Conservation (phyloP, 1,140 invertebrate species). For the Drosophila eugracilis region DNA sequence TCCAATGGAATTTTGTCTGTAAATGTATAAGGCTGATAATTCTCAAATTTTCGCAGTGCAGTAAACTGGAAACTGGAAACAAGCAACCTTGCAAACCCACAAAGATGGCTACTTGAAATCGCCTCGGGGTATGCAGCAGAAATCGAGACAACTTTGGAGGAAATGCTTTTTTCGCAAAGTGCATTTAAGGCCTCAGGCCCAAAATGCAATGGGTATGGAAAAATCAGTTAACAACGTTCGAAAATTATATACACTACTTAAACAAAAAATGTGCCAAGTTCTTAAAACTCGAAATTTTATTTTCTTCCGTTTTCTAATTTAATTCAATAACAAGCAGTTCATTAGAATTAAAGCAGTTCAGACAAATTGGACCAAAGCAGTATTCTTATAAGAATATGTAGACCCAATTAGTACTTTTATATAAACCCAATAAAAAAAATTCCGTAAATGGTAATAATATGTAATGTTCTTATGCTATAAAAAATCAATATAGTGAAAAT, state of each 20-base stretch:
- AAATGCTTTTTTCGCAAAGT: slow-evolving; percentile 81
- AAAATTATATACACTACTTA: slow-evolving; percentile 14
- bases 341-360: neutral
- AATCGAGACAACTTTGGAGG: slow-evolving; percentile 79
- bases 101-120: slow-evolving; percentile 68
- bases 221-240: slow-evolving; percentile 10
- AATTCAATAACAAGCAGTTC: neutral
- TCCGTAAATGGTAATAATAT: too few species aligned
- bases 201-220: slow-evolving; percentile 21
- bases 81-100: slow-evolving; percentile 2
- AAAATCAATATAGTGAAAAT: neutral
- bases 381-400: neutral
- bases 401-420: neutral
- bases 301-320: neutral
- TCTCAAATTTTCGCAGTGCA: slow-evolving; percentile 1
- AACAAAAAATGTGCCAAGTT: too few species aligned
- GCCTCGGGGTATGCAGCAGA: slow-evolving; percentile 61
- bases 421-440: too few species aligned
- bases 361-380: neutral
- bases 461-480: too few species aligned
- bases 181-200: slow-evolving; percentile 70
- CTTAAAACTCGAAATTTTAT: too few species aligned
- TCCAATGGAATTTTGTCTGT: too few species aligned
- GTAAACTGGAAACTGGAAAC: slow-evolving; percentile 1
- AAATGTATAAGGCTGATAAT: neutral